Base-by-base conservation (phyloP, 2,888 invertebrate genomes). In the Dexiosoma caninum region DNA sequence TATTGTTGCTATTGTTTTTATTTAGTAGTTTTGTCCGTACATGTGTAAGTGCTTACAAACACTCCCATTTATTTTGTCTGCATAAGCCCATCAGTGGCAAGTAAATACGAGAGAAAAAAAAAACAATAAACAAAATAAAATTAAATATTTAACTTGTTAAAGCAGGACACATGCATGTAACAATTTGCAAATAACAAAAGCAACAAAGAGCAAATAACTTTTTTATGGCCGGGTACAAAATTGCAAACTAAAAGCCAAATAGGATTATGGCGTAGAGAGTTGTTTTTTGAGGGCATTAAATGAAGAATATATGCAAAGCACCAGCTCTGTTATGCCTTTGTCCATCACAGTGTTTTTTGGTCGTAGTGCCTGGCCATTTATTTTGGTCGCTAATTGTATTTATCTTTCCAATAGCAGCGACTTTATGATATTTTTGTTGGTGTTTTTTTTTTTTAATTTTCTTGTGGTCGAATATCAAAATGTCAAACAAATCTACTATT, bases 221-320 rank as follows among this genome's bases (percentile, higher is more conserved):
- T 46, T 42, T 74, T n/a, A n/a, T n/a, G n/a, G 46, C 46, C 14
- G 46, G 21, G n/a, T 66, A 57, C 66, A 40, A 74, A 74, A 74
- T 66, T 57, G 77, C 55, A 62, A 70, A 62, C 53, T 77, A 77
- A 77, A 77, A 77, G 77, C 70, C 77, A 70, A 67, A 77, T 70
- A 70, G 77, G 77, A 77, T 77, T 77, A 77, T 62, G 70, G 16
- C 40, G 62, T 62, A 32, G 37, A 32, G 37, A 21, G 7, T 19
- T 46, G 14, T 49, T 12, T 19, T n/a, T 42, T 53, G 32, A 44
- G 21, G 37, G 37, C 16, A 70, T 77, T 70, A 55, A 70, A 70
- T 49, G 57, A 69, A 76, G 23, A 69, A 77, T 70, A 64, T 77
- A 69, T 76, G 35, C 35, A 69, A 76, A 72, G 35, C 44, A 27